These are phyloP conservation scores for Oedothorax gibbosus DNA, from an alignment of 1,140 invertebrate genomes.

Conservation along the genomic window DNA sequence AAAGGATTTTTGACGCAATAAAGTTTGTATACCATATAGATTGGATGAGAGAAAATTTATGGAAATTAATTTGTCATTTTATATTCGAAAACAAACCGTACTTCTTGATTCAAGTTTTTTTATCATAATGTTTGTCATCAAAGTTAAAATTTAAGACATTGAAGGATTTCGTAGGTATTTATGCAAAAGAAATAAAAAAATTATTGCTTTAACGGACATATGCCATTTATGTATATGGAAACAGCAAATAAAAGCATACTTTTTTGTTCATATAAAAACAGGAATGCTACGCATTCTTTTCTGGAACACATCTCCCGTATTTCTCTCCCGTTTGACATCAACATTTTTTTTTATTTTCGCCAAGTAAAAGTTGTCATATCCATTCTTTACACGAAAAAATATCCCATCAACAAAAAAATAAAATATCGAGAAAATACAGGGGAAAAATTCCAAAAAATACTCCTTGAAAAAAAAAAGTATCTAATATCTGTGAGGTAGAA, in stretches of 20 bases:
- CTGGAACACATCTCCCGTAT: slow-evolving; percentile 28
- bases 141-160: too few relatives aligned
- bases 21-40: too few relatives aligned
- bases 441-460: slow-evolving; percentile 8
- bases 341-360: slow-evolving; percentile 24
- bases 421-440: slow-evolving; percentile 13
- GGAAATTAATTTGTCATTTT: too few relatives aligned
- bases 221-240: too few relatives aligned
- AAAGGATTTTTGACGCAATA: too few relatives aligned
- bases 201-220: too few relatives aligned
- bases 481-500: slow-evolving; percentile 32
- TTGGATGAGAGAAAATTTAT: too few relatives aligned
- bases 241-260: not conserved
- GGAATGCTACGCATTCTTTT: slow-evolving; percentile 20
- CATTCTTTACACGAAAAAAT: slow-evolving; percentile 43
- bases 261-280: slow-evolving; percentile 2
- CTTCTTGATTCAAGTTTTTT: too few relatives aligned
- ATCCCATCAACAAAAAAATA: slow-evolving; percentile 13
- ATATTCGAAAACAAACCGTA: too few relatives aligned
- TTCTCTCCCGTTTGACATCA: slow-evolving; percentile 30
- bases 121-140: too few relatives aligned
- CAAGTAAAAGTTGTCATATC: slow-evolving; percentile 37
- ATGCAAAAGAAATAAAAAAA: too few relatives aligned
- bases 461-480: not conserved
- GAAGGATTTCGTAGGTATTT: too few relatives aligned